Percentiles rank a stretch among this genome's conserved stretches.
phyloP scores from a whole-genome alignment of 92 coral and sea anemone species.

The Meandrina meandrites region DNA sequence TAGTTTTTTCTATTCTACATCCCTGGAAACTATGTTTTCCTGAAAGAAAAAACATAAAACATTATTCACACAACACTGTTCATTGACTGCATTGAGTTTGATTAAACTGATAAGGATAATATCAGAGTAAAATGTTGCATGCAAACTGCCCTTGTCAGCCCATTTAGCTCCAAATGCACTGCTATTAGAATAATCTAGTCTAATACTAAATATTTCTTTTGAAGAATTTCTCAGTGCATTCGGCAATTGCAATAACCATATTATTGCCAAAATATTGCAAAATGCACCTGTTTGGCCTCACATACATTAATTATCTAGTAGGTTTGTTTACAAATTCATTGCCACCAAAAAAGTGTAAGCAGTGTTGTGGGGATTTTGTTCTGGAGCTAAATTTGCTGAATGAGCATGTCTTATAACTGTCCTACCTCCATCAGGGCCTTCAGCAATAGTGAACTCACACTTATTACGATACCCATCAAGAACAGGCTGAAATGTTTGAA shows the following conservation, averaged over 20 bases:
- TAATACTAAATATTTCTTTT: too few species aligned
- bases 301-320: neutral
- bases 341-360: neutral
- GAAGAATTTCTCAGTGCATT: too few species aligned
- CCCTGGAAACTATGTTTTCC: neutral
- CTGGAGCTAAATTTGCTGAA: slow-evolving; percentile 22
- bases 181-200: neutral
- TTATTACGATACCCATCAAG: slow-evolving; percentile 98
- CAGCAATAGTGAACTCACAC: slow-evolving; percentile 97
- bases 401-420: slow-evolving; percentile 14
- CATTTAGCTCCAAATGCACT: neutral
- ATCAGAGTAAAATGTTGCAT: neutral
- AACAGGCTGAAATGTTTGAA: slow-evolving; percentile 77
- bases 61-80: neutral
- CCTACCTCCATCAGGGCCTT: slow-evolving; percentile 96
- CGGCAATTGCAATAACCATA: too few species aligned
- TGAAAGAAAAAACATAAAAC: neutral
- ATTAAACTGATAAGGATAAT: neutral
- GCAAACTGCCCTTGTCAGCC: neutral
- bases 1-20: too few species aligned
- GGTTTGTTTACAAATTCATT: neutral
- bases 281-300: neutral
- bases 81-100: neutral
- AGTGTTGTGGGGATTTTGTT: neutral
- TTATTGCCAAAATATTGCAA: neutral